Conservation (phyloP, 2,888 invertebrate genomes). For the Parnassius mnemosyne region DNA sequence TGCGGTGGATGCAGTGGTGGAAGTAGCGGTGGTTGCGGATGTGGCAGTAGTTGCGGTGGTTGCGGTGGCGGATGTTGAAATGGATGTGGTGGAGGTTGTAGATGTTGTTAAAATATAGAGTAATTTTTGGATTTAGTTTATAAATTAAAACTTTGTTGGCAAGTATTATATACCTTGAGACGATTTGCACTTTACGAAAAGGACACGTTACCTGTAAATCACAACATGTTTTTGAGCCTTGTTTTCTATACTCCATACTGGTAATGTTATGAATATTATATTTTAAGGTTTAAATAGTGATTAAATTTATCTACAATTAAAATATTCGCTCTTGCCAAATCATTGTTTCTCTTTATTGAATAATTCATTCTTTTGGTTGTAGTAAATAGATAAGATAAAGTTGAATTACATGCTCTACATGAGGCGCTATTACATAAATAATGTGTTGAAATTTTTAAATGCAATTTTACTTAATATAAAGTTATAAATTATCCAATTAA, state of each 20-base stretch:
- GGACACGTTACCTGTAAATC: too few species aligned
- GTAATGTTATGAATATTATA: too few species aligned
- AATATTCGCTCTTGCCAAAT: not conserved
- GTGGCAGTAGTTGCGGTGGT: not conserved
- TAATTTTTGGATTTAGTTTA: too few species aligned
- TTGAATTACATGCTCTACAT: constrained; percentile 1
- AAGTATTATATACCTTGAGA: too few species aligned
- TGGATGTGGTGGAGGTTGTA: constrained; percentile 4
- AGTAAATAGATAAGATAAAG: constrained; percentile 18
- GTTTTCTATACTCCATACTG: too few species aligned
- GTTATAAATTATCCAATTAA: not conserved
- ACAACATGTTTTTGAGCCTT: too few species aligned
- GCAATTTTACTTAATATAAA: constrained; percentile 10
- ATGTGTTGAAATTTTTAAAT: constrained; percentile 12
- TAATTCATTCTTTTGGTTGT: not conserved
- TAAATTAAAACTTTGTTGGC: too few species aligned
- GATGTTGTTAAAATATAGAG: constrained; percentile 1
- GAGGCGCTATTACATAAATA: not conserved
- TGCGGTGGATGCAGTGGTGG: constrained; percentile 32
- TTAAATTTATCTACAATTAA: not conserved
- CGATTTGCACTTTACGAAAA: too few species aligned
- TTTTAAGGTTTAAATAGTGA: too few species aligned
- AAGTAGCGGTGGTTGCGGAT: constrained; percentile 19
- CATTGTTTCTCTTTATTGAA: not conserved
- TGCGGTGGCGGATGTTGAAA: constrained; percentile 7